Evolutionary conservation across 2,888 invertebrate species (phyloP).

Genomic region (Campoletis raptor): DNA sequence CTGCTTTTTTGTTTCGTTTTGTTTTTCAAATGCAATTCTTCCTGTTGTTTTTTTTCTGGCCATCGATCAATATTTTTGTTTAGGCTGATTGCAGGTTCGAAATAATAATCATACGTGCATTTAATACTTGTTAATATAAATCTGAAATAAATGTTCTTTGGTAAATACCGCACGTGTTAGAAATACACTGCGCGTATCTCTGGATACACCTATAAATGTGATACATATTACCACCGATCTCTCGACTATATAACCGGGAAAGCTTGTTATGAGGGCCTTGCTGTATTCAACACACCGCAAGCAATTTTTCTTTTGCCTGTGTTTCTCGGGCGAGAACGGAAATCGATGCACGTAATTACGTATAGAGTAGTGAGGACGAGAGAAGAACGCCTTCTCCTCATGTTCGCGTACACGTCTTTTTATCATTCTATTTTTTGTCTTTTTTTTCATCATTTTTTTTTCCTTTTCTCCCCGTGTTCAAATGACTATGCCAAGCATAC

Average conservation of each 20-base stretch:
- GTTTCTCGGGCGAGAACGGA: slow-evolving; percentile 65
- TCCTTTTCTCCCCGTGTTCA: slow-evolving; percentile 18
- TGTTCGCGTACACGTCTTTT: slow-evolving; percentile 47
- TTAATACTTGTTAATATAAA: too few species aligned
- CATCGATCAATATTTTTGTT: background rate
- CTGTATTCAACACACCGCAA: slow-evolving; percentile 39
- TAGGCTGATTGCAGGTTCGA: background rate
- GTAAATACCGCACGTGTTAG: background rate
- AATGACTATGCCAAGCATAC: slow-evolving; percentile 24
- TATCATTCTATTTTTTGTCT: slow-evolving; percentile 19
- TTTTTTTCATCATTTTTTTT: slow-evolving; percentile 25
- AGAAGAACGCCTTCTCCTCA: slow-evolving; percentile 47
- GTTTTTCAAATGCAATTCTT: background rate
- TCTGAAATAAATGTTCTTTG: too few species aligned
- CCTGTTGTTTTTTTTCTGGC: background rate
- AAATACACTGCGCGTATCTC: background rate
- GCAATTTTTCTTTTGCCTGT: slow-evolving; percentile 30
- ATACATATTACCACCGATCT: slow-evolving; percentile 3
- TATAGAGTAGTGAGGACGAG: slow-evolving; percentile 70
- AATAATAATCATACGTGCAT: background rate
- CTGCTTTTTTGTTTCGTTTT: background rate
- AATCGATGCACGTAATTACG: slow-evolving; percentile 80
- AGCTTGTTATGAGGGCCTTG: slow-evolving; percentile 41
- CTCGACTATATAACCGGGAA: slow-evolving; percentile 23
- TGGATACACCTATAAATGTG: background rate